Conservation (phyloP, 2,113 vertebrate genomes). For the Toxostoma redivivum region DNA sequence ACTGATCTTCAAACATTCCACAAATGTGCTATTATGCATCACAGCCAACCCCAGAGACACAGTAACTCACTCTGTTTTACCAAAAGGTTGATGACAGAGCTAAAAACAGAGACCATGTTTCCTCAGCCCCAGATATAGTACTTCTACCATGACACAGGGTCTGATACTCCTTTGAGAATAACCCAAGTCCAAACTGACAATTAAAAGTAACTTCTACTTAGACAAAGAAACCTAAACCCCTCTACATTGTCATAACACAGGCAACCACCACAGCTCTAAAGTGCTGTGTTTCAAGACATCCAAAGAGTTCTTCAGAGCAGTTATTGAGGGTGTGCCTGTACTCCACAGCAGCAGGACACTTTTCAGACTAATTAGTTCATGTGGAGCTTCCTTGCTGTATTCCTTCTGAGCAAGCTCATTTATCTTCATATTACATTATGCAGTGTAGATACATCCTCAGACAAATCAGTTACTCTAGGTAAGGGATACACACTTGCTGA, state of each 20-base stretch:
- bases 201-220: background rate
- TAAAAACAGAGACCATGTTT: background rate
- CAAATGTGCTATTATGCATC: background rate
- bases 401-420: constrained; percentile 6
- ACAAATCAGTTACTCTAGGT: background rate
- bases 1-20: background rate
- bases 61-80: background rate
- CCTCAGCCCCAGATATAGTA: background rate
- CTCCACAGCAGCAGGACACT: background rate
- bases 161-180: background rate
- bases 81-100: background rate
- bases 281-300: background rate
- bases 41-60: background rate
- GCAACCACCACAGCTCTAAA: background rate
- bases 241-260: background rate
- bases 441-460: background rate
- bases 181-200: background rate
- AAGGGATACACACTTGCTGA: background rate
- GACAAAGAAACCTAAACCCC: background rate
- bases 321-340: background rate
- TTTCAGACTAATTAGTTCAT: background rate
- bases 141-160: background rate
- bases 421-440: background rate
- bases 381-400: background rate
- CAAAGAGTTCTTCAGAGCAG: background rate